A percentile compares a stretch with the other conserved stretches of the same genome.
Conservation (phyloP, 2,797 vertebrate species). For the Squalus acanthias region DNA sequence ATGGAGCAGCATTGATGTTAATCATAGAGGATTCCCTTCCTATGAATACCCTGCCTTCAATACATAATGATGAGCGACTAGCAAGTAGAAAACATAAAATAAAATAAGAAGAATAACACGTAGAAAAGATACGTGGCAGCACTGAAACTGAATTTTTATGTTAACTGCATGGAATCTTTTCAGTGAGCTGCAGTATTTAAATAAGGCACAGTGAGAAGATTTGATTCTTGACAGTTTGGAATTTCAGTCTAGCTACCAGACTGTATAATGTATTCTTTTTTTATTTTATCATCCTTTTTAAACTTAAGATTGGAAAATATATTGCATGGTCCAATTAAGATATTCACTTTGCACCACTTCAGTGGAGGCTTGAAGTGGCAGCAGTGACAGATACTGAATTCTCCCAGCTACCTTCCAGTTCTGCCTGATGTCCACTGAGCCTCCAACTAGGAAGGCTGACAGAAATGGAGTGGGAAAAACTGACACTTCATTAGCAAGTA, state of each 20-base stretch:
- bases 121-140: not conserved
- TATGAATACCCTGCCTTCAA: not conserved
- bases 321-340: slow-evolving; percentile 35
- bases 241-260: not conserved
- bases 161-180: slow-evolving; percentile 21
- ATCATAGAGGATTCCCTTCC: slow-evolving; percentile 22
- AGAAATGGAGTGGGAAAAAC: not conserved
- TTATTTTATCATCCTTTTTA: not conserved
- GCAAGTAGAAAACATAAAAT: slow-evolving; percentile 20
- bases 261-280: slow-evolving; percentile 32
- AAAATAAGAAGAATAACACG: slow-evolving; percentile 32
- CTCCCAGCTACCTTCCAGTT: slow-evolving; percentile 20
- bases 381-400: slow-evolving; percentile 27
- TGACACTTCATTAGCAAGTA: slow-evolving; percentile 12
- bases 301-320: slow-evolving; percentile 30
- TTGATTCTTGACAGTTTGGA: slow-evolving; percentile 36
- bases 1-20: slow-evolving; percentile 20
- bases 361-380: slow-evolving; percentile 34
- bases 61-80: slow-evolving; percentile 26
- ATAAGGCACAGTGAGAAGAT: slow-evolving; percentile 32
- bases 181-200: slow-evolving; percentile 33
- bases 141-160: slow-evolving; percentile 37
- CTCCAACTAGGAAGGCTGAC: slow-evolving; percentile 25
- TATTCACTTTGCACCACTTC: slow-evolving; percentile 34
- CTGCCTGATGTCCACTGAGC: slow-evolving; percentile 31